Evolutionary conservation across 2,797 vertebrate genomes (phyloP), one percentile per base, ranked within the genome.

Genomic region (Staurois parvus): DNA sequence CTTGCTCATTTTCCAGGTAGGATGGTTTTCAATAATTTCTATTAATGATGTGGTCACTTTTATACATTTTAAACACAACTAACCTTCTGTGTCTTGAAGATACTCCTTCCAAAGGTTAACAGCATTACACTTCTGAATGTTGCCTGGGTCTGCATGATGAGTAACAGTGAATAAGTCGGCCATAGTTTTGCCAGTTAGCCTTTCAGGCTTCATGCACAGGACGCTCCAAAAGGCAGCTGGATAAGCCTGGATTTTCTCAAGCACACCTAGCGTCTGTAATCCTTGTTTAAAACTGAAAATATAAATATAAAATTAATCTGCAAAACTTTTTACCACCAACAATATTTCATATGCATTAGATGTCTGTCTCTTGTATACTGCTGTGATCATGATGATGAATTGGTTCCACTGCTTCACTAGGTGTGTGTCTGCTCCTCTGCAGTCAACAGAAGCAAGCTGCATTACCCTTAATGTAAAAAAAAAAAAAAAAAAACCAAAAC

Each of bases 211-310:
- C 37, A 93, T 84, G 85, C 96, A 98, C 64, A 99, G 95, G 73
- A 97, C 72, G 1, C 89, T 48, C 87, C 52, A 92, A 91, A 98
- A 98, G 0, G 76, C 88, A 2, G 94, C 90, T 0, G 97, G 95
- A 66, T 95, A 94, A 82, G 90, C 92, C 89, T 97, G 96, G 88
- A 98, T 96, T 92, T 96, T 96, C 85, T 98, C 94, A 83, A 98
- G 95, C 81, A 98, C 93, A 2, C 96, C 96, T 81, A 99, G 90
- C 0, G 96, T 97, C 91, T 94, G 93, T 89, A 99, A 93, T 79
- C 97, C 98, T 88, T 97, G 95, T 42, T 94, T 93, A 87, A 99
- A 96, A 92, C 98, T 99, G 88, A 6, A 79, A 52, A 32, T 78
- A 79, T 45, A 70, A 83, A 34, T 37, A 37, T 37, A 90, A 79